Conservation (phyloP, 2,113 vertebrate genomes). For the Tragelaphus strepsiceros region DNA sequence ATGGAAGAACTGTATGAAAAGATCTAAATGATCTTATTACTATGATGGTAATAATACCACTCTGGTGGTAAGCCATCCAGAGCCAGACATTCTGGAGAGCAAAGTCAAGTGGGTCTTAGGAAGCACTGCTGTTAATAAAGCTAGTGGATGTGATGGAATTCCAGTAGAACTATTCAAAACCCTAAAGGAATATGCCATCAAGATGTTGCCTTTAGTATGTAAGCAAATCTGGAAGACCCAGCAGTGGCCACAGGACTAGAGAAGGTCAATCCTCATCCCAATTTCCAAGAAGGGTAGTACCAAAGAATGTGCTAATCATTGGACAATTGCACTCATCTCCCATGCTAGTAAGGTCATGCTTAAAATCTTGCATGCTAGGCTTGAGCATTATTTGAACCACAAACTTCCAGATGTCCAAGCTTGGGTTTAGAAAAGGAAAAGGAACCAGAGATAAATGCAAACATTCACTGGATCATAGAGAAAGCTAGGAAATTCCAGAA, state of each 20-base stretch:
- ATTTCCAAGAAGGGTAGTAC: neutral
- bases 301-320: neutral
- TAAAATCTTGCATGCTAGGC: neutral
- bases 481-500: neutral
- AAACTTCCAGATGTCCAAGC: neutral
- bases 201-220: neutral
- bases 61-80: neutral
- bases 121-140: neutral
- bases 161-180: neutral
- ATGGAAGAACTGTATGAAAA: neutral
- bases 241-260: neutral
- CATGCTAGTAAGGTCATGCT: neutral
- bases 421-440: neutral
- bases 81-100: neutral
- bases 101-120: neutral
- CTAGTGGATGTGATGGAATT: neutral
- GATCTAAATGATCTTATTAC: neutral
- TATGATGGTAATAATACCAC: neutral
- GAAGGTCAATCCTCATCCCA: neutral
- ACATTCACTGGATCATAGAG: neutral
- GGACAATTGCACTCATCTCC: neutral
- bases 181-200: neutral
- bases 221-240: neutral
- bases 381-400: neutral
- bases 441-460: neutral